Percentiles rank a stretch among this genome's conserved stretches.
These are phyloP conservation scores for Champsocephalus esox DNA, from an alignment of 2,797 vertebrate genomes.

Conservation along the genomic window DNA sequence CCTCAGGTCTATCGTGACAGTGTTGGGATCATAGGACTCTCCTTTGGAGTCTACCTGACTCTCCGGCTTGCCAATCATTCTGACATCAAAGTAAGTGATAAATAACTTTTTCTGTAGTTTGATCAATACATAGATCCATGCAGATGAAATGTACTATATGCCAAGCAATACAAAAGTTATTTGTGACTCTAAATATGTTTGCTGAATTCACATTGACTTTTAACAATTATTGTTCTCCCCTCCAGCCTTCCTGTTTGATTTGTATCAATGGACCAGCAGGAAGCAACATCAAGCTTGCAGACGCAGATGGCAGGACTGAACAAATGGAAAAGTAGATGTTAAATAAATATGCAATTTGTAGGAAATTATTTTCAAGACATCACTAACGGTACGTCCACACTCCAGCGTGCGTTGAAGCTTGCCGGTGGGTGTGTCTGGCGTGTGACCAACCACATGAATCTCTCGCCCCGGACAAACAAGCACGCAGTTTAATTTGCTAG, in stretches of 20 bases:
- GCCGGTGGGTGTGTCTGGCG: too few species aligned
- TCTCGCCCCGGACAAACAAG: too few species aligned
- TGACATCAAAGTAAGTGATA: constrained; percentile 63
- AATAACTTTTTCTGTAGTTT: neutral
- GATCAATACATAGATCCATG: neutral
- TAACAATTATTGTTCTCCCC: constrained; percentile 6
- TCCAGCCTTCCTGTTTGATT: constrained; percentile 79
- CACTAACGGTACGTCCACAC: neutral
- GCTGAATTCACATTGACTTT: neutral
- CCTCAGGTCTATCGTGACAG: constrained; percentile 69
- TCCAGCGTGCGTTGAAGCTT: too few species aligned
- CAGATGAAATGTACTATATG: neutral
- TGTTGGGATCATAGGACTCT: constrained; percentile 75
- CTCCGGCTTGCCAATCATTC: constrained; percentile 55
- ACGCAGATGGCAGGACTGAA: neutral
- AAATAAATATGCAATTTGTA: neutral
- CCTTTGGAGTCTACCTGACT: constrained; percentile 69
- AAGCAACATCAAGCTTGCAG: neutral
- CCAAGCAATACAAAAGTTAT: neutral
- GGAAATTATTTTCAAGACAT: neutral
- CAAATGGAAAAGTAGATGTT: constrained; percentile 6
- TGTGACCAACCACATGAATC: too few species aligned
- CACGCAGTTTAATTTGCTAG: too few species aligned
- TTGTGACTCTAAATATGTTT: neutral
- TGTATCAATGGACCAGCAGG: constrained; percentile 76